Evolutionary conservation across 2,888 invertebrate genomes (phyloP), one percentile per base, ranked within the genome.

Genomic region (Odontocolon sp.): DNA sequence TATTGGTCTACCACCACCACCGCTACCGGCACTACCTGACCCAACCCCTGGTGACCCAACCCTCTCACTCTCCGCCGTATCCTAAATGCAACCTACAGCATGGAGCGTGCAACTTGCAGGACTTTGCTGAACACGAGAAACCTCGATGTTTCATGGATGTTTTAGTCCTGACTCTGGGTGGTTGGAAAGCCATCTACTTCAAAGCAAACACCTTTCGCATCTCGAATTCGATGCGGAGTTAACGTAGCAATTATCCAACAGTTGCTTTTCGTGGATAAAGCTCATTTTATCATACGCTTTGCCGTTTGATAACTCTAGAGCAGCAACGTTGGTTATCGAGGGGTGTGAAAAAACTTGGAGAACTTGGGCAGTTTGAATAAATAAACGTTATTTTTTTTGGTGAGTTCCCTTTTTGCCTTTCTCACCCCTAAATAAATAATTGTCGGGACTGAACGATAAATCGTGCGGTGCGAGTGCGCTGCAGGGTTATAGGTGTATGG

Each of bases 1-100:
- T 87, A 87, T 88, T 87, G 87, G 84, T 81, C 84, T 84, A 85
- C 85, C 86, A 84, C 83, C 83, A 84, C 82, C 77, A 70, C 64
- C 77, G 54, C 61, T n/a, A 40, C 77, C 45, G 14, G 28, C 9
- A 33, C 64, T 61, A 36, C 47, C 50, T 68, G 68, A 68, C 68
- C 64, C 68, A 64, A 63, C 63, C 40, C 57, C 36, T 36, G 63
- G 50, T 63, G 68, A 40, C 57, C 33, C n/a, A n/a, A n/a, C 52
- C 50, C 57, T 59, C 36, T 42, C 28, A 57, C 72, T 28, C 57
- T 59, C 56, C 52, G 63, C 26, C 23, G 16, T 36, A 42, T 54
- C 47, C 8, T 28, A 28, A 66, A 71, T 38, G 26, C 14, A 57
- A 36, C 50, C 54, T 31, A 11, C 18, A 42, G 1, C 33, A 21